Evolutionary conservation across 2,888 invertebrate species (phyloP).

Genomic region (Cantharis nigra): DNA sequence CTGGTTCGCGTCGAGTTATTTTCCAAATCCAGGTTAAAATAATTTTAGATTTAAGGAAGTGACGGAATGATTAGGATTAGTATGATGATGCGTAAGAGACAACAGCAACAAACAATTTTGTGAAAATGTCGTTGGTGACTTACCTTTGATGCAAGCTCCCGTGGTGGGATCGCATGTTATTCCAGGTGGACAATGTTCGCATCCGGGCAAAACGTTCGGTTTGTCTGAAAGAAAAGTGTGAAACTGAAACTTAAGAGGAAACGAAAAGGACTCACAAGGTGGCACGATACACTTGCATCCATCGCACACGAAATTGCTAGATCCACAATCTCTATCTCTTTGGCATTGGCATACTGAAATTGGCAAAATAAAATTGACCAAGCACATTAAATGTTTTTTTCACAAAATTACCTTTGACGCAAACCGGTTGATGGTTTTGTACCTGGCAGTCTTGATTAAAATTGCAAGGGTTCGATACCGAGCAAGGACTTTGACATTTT

Average conservation of each 20-base stretch:
- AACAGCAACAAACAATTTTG: conserved; percentile 52
- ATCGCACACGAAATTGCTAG: conserved; percentile 62
- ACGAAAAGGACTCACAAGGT: neutral
- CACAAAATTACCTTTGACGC: conserved; percentile 69
- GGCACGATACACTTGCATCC: conserved; percentile 67
- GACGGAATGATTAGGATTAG: conserved; percentile 20
- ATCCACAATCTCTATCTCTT: conserved; percentile 67
- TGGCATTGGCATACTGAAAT: conserved; percentile 72
- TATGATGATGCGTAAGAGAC: conserved; percentile 33
- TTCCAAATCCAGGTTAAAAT: conserved; percentile 12
- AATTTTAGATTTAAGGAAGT: neutral
- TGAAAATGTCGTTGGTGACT: conserved; percentile 45
- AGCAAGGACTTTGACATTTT: conserved; percentile 83
- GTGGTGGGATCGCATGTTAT: conserved; percentile 77
- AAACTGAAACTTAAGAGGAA: neutral
- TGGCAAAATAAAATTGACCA: neutral
- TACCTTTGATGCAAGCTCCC: conserved; percentile 85
- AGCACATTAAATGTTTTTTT: neutral
- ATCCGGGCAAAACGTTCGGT: conserved; percentile 57
- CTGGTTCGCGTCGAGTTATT: conserved; percentile 25
- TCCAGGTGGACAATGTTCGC: conserved; percentile 79
- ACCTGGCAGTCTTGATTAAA: conserved; percentile 80
- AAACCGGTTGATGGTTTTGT: conserved; percentile 81
- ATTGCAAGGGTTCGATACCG: conserved; percentile 73
- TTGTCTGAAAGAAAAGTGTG: conserved; percentile 9